Percentiles rank a stretch among this genome's conserved stretches.
Evolutionary conservation across 2,888 invertebrate genomes (phyloP).

Genomic region (Marasmarcha lunaedactyla): DNA sequence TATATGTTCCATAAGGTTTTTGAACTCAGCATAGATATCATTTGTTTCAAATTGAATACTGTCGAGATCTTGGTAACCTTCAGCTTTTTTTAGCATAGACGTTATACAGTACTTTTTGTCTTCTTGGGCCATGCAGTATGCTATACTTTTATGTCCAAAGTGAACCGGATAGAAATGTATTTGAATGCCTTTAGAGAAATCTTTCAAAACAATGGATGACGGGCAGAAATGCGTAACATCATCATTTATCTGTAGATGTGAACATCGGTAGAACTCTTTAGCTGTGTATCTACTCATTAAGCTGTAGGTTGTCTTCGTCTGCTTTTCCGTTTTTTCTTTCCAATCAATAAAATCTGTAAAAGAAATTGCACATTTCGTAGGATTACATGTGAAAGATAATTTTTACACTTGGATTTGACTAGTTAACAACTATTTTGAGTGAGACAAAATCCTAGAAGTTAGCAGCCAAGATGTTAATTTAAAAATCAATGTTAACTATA

Average conservation of each 20-base stretch:
- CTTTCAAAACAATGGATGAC: conserved; percentile 25
- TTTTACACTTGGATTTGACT: too few relatives aligned
- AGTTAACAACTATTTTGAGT: too few relatives aligned
- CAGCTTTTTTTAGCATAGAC: conserved; percentile 18
- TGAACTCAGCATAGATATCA: conserved; percentile 32
- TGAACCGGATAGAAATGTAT: conserved; percentile 36
- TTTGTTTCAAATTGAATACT: too few relatives aligned
- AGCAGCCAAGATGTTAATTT: too few relatives aligned
- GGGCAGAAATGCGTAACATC: conserved; percentile 26
- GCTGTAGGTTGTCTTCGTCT: not conserved
- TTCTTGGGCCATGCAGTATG: not conserved
- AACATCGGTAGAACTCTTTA: not conserved
- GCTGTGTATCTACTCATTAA: not conserved
- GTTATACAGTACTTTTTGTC: conserved; percentile 8
- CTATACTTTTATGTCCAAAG: conserved; percentile 21
- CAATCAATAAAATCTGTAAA: conserved; percentile 40
- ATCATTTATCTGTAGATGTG: not conserved
- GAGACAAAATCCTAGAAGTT: too few relatives aligned
- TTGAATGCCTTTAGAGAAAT: conserved; percentile 31
- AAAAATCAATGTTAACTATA: too few relatives aligned
- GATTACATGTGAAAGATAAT: too few relatives aligned
- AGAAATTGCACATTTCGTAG: conserved; percentile 2
- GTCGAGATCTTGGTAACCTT: conserved; percentile 14
- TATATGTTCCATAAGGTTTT: conserved; percentile 30
- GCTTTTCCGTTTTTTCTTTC: conserved; percentile 17